A percentile compares a stretch with the other conserved stretches of the same genome.
phyloP scores from a whole-genome alignment of 2,113 vertebrate genomes.

The Catharus minimus region DNA sequence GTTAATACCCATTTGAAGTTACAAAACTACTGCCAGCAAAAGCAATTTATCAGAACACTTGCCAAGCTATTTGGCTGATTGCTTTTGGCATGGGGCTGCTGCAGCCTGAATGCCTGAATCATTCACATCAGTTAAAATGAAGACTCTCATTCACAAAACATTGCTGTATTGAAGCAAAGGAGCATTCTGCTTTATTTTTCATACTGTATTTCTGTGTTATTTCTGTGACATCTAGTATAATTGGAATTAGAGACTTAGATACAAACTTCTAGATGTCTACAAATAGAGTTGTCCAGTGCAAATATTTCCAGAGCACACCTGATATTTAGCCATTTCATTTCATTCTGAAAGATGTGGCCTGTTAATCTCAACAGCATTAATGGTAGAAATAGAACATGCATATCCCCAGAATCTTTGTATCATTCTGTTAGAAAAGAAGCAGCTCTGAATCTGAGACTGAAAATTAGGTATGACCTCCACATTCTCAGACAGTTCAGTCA shows the following conservation, averaged over 20 bases:
- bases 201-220: background rate
- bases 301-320: background rate
- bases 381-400: background rate
- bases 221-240: background rate
- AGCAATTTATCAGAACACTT: conserved; percentile 44
- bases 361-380: background rate
- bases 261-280: background rate
- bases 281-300: background rate
- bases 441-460: background rate
- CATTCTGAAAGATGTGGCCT: background rate
- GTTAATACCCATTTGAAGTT: conserved; percentile 52
- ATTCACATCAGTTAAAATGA: conserved; percentile 3
- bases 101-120: background rate
- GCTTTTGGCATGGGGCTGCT: background rate
- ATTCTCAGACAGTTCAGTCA: background rate
- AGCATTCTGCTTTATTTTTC: background rate
- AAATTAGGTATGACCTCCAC: background rate
- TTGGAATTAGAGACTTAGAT: background rate
- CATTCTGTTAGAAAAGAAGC: background rate
- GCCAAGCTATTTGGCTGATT: conserved; percentile 23
- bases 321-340: background rate
- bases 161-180: background rate
- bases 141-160: background rate
- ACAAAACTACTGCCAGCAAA: conserved; percentile 24
- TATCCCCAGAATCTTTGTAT: background rate